phyloP scores from a whole-genome alignment of 2,888 invertebrate genomes.

The Stenolophus ochropezus region DNA sequence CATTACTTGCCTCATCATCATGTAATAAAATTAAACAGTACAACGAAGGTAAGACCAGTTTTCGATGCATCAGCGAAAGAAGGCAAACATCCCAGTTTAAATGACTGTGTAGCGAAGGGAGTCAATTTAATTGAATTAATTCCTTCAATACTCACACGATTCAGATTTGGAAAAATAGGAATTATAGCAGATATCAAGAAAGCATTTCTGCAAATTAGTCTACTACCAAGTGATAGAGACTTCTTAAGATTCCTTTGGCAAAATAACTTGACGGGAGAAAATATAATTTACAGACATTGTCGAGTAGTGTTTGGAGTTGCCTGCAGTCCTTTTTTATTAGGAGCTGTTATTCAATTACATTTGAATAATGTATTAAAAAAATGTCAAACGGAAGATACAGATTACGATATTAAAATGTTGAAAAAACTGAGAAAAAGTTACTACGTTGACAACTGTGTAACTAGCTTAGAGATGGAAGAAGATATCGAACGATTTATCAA shows the following conservation, averaged over 20 bases:
- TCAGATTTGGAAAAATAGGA: slow-evolving; percentile 61
- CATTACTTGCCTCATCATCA: slow-evolving; percentile 65
- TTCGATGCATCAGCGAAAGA: slow-evolving; percentile 66
- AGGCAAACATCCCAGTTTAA: too few species aligned
- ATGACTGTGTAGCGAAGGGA: too few species aligned
- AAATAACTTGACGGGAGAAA: background rate
- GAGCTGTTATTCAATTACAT: background rate
- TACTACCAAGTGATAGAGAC: background rate
- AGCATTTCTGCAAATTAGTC: slow-evolving; percentile 65
- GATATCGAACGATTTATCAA: background rate
- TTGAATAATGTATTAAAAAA: slow-evolving; percentile 65
- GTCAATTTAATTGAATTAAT: slow-evolving; percentile 65
- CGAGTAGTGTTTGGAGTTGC: background rate
- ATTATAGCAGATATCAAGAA: slow-evolving; percentile 64
- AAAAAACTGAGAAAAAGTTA: background rate
- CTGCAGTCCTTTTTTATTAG: background rate
- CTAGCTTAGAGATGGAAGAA: background rate
- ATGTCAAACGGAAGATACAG: background rate
- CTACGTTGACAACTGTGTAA: slow-evolving; percentile 11
- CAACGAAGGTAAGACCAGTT: slow-evolving; percentile 65
- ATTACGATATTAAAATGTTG: background rate
- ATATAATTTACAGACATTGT: background rate
- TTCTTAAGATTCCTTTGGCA: slow-evolving; percentile 37
- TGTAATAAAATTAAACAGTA: slow-evolving; percentile 64
- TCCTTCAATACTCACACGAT: slow-evolving; percentile 60